These are phyloP conservation scores for Tetrao urogallus DNA, from an alignment of 2,113 vertebrate genomes.

Conservation along the genomic window DNA sequence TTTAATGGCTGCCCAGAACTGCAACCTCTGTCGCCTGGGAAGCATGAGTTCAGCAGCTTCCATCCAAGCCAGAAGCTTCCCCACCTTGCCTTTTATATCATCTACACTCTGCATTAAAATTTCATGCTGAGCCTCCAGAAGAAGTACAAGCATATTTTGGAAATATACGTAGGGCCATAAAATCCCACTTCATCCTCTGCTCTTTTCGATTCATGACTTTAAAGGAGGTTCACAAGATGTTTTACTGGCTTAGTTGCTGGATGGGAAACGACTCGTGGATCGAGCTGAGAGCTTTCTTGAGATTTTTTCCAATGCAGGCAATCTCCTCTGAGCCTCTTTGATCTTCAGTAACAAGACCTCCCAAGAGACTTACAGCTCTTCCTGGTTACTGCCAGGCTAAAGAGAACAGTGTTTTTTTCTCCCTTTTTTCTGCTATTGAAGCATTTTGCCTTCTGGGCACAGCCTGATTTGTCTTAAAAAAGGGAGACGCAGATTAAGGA, in stretches of 20 bases:
- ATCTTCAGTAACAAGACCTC: slow-evolving; percentile 48
- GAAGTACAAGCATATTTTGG: background rate
- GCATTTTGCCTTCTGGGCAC: slow-evolving; percentile 18
- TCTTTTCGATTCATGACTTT: background rate
- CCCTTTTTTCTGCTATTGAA: background rate
- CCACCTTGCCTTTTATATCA: background rate
- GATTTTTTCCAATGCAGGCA: slow-evolving; percentile 38
- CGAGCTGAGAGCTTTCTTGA: slow-evolving; percentile 37
- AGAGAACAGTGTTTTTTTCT: slow-evolving; percentile 17
- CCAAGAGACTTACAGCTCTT: slow-evolving; percentile 28
- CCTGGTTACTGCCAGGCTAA: slow-evolving; percentile 10
- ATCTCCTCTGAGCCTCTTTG: slow-evolving; percentile 43
- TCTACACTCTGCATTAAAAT: background rate
- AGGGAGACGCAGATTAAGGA: background rate
- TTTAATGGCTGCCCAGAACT: background rate
- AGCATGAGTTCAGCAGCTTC: background rate
- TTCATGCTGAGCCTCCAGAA: background rate
- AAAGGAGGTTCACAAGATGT: slow-evolving; percentile 1
- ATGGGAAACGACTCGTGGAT: background rate
- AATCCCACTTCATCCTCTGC: background rate
- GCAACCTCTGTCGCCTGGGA: background rate
- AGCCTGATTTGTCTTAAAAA: background rate
- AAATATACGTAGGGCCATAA: background rate
- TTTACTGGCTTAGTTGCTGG: background rate
- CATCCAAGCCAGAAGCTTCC: background rate